phyloP scores from a whole-genome alignment of 2,113 vertebrate genomes.

The Ceyx cyanopectus region DNA sequence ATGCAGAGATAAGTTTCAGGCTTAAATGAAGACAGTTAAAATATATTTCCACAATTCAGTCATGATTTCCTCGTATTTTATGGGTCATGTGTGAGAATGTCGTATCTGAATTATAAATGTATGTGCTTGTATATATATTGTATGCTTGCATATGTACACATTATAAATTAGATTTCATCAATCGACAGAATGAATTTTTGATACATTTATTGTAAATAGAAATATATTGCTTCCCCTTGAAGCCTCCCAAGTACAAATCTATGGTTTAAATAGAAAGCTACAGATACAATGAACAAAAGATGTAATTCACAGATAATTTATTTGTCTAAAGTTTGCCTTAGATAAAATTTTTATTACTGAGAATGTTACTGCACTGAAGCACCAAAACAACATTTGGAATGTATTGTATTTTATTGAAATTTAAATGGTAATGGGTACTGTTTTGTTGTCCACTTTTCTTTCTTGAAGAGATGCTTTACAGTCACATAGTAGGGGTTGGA shows the following conservation, averaged over 20 bases:
- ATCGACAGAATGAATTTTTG: background rate
- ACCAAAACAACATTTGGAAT: background rate
- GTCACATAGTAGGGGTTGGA: no score
- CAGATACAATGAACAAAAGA: background rate
- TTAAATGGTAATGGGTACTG: background rate
- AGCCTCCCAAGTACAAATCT: background rate
- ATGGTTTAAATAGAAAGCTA: background rate
- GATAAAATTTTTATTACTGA: background rate
- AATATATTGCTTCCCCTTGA: background rate
- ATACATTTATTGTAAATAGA: background rate
- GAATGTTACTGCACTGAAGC: background rate
- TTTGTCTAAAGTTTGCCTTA: background rate
- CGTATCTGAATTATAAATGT: background rate
- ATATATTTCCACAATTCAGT: background rate
- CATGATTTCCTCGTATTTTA: background rate
- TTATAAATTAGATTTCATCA: background rate
- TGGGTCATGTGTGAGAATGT: background rate
- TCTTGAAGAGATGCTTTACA: background rate
- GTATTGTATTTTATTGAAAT: background rate
- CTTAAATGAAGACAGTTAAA: background rate
- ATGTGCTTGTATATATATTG: background rate
- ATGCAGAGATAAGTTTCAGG: background rate
- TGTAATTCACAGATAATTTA: background rate
- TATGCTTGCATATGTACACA: fast-evolving
- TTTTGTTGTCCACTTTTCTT: background rate